Evolutionary conservation across 2,888 invertebrate genomes (phyloP), one percentile per base, ranked within the genome.

Genomic region (Lydus trimaculatus): DNA sequence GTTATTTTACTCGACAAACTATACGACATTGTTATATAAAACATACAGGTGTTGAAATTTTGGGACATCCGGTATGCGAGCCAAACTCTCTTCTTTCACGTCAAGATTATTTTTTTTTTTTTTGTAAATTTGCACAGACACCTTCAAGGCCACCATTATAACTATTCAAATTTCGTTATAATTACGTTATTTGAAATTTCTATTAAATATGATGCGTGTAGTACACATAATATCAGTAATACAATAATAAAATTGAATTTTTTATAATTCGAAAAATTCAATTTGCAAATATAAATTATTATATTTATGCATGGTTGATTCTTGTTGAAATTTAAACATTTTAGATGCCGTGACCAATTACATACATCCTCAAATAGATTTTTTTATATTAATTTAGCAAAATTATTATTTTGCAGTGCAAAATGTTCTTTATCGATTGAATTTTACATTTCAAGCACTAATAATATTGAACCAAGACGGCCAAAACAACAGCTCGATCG

Each of bases 81-180:
- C 56, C 56, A 56, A n/a, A 28, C 56, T 43, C 43, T 43, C 17
- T 17, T 43, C 43, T 43, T 5, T 43, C 43, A 43, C 43, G 43
- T 7, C 52, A 48, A 60, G 65, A 60, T 64, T 67, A 56, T n/a
- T 58, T 58, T 66, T 66, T 69, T 64, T 66, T 66, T 58, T 66
- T 63, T 66, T 66, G 61, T 70, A 28, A 66, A 63, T 65, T 59
- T 65, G 56, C 59, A 31, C 28, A 68, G 43, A 68, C 65, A 68
- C 61, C 61, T 61, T 59, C 69, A 65, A 69, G 69, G 69, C 61
- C 65, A 31, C 48, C 69, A 39, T 31, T 17, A 39, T n/a, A 61
- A 61, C 64, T 66, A 66, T 66, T 66, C 59, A 63, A 63, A 69
- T 66, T 70, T 25, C 31, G 60, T 66, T 64, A 66, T 70, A 70